Evolutionary conservation across 2,113 vertebrate genomes (phyloP), one percentile per base, ranked within the genome.

Genomic region (Pycnonotus jocosus): DNA sequence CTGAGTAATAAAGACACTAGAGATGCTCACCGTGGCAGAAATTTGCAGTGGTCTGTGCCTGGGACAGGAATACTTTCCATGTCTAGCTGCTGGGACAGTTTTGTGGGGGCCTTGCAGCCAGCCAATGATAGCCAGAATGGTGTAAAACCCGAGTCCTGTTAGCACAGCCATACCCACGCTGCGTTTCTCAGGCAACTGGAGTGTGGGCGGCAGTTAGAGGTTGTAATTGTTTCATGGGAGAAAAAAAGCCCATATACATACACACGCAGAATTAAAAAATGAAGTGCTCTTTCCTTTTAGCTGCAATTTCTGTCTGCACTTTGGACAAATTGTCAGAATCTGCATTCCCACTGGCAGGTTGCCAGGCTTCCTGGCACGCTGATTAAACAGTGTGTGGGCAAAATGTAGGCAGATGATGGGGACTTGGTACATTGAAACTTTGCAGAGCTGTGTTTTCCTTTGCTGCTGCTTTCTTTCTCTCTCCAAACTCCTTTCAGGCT

Each of bases 151-250:
- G 0, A 86, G 73, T 87, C 65, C 47, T 88, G 6, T 93, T 90
- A 81, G 31, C 73, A 64, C 66, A 92, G 64, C 89, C 40, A 2
- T 92, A 84, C 96, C 95, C 96, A 96, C 74, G 42, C 95, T 86
- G 74, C n/a, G 88, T 97, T 97, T 97, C 96, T 97, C 81, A 86
- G 96, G 96, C 97, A 97, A 96, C 97, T 83, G 94, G 74, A 79
- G 22, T 47, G 96, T 97, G 76, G 97, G 96, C 0, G 47, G 92
- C 50, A 94, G 83, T 74, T 87, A 88, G 93, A 92, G 56, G 42
- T 83, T 92, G 91, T 93, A 93, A 93, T 96, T 96, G 88, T 96
- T 96, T 95, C 28, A 7, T 38, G 10, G 9, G 47, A 70, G 4
- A 3, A 37, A 40, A 53, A 69, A 77, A 37, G 7, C 31, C 66